Evolutionary conservation across 2,113 vertebrate genomes (phyloP).

Genomic region (Meleagris gallopavo): DNA sequence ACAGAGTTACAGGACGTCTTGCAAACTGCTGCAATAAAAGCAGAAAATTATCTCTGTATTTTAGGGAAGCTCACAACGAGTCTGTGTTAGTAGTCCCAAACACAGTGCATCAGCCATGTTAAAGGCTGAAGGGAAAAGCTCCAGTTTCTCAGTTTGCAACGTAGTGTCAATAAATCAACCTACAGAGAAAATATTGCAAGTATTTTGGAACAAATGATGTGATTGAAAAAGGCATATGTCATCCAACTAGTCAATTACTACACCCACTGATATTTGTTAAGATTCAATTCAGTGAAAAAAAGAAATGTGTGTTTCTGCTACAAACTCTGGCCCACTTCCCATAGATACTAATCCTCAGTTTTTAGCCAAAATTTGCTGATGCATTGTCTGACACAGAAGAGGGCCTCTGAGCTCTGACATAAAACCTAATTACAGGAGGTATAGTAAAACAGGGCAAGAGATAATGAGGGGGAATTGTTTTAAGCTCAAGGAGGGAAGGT

Average conservation of each 20-base stretch:
- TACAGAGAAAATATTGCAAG: not conserved
- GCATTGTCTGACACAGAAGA: not conserved
- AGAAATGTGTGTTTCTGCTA: not conserved
- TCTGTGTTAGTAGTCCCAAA: not conserved
- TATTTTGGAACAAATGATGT: not conserved
- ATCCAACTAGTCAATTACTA: constrained; percentile 48
- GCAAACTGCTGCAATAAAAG: not conserved
- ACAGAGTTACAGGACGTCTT: not conserved
- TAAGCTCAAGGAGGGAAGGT: no score
- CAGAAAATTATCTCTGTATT: not conserved
- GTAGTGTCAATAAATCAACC: not conserved
- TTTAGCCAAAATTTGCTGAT: constrained; percentile 30
- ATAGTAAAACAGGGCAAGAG: not conserved
- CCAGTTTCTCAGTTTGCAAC: not conserved
- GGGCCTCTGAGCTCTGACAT: not conserved
- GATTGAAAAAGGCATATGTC: constrained; percentile 6
- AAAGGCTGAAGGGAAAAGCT: not conserved
- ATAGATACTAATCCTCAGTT: not conserved
- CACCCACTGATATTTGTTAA: constrained; percentile 30
- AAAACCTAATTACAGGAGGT: constrained; percentile 31
- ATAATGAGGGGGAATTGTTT: not conserved
- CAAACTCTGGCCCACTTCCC: constrained; percentile 37
- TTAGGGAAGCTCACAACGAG: not conserved
- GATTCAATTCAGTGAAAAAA: constrained; percentile 46
- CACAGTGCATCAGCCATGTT: not conserved